Evolutionary conservation across 35 echinoderm and acorn worm species (phyloP), one percentile per base, ranked within the genome.

Genomic region (Hemicentrotus pulcherrimus): DNA sequence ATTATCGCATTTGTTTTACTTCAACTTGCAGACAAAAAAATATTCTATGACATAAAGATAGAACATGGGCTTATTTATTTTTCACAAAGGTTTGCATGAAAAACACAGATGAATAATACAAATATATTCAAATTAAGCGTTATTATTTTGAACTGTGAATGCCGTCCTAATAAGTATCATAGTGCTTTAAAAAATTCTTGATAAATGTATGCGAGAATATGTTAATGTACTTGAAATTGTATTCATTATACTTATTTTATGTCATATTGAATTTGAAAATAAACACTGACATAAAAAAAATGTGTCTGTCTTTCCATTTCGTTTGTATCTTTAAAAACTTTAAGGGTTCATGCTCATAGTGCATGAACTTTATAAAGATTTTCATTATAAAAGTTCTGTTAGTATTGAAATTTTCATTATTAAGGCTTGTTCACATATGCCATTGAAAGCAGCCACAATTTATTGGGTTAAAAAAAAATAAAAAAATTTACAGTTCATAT

Each of bases 181-280:
- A n/a, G 28, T 78, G n/a, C 28, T 28, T n/a, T 28, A 28, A 15
- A 78, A 78, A n/a, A 28, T 78, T 6, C 19, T 78, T 59, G 16
- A 78, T 28, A 78, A 0, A 78, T 78, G 7, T 28, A 22, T 78
- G 19, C 28, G 9, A 78, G 22, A 78, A 78, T 78, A 28, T 28
- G 16, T 70, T 70, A 78, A 8, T 78, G 65, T 78, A 78, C 24
- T 78, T n/a, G 28, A 78, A 78, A 78, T 28, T n/a, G 65, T 78
- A 78, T 78, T 78, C 22, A 78, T 78, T 15, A 78, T 78, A 78
- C 65, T 78, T 8, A 78, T 78, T 78, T 78, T 78, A 78, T 78
- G 65, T 78, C 65, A 78, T 78, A 78, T 78, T 78, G 65, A 78
- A 78, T 78, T 78, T 78, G 65, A 78, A 78, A 78, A 78, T 78